phyloP scores from a whole-genome alignment of 1,140 invertebrate genomes.

The Sweltsa coloradensis region DNA sequence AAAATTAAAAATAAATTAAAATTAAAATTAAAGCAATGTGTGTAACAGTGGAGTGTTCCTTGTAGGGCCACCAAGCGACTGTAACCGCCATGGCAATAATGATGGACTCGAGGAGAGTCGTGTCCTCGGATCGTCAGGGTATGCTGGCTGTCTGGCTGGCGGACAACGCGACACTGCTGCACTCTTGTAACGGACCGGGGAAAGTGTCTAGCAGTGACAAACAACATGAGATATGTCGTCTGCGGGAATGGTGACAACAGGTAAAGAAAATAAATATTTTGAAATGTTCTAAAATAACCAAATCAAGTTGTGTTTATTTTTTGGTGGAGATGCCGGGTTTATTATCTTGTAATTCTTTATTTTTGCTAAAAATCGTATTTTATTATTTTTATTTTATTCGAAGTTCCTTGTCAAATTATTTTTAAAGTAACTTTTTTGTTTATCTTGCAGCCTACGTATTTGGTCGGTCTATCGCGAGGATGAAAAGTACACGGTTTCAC shows the following conservation, averaged over 20 bases:
- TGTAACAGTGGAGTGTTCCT: too few species aligned
- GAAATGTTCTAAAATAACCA: too few species aligned
- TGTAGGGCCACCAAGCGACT: conserved; percentile 58
- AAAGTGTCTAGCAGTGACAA: conserved; percentile 51
- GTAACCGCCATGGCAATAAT: conserved; percentile 60
- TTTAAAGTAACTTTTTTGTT: too few species aligned
- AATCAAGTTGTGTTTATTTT: too few species aligned
- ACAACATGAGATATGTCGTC: conserved; percentile 67
- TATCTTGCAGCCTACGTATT: conserved; percentile 8
- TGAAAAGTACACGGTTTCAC: conserved; percentile 60
- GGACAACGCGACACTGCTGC: conserved; percentile 59
- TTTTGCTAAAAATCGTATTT: too few species aligned
- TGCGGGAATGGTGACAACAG: conserved; percentile 32
- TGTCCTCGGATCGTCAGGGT: conserved; percentile 60
- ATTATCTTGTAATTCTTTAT: too few species aligned
- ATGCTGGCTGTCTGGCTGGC: conserved; percentile 67
- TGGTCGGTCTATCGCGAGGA: conserved; percentile 59
- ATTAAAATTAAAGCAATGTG: too few species aligned
- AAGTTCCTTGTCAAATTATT: too few species aligned
- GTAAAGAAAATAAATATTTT: background rate
- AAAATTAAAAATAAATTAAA: too few species aligned
- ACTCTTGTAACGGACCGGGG: conserved; percentile 52
- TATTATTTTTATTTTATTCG: too few species aligned
- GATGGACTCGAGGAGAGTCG: conserved; percentile 59
- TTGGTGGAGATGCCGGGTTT: too few species aligned